Evolutionary conservation across 53 echinoderm and acorn worm genomes (phyloP), one percentile per base, ranked within the genome.

Genomic region (Paracentrotus lividus): DNA sequence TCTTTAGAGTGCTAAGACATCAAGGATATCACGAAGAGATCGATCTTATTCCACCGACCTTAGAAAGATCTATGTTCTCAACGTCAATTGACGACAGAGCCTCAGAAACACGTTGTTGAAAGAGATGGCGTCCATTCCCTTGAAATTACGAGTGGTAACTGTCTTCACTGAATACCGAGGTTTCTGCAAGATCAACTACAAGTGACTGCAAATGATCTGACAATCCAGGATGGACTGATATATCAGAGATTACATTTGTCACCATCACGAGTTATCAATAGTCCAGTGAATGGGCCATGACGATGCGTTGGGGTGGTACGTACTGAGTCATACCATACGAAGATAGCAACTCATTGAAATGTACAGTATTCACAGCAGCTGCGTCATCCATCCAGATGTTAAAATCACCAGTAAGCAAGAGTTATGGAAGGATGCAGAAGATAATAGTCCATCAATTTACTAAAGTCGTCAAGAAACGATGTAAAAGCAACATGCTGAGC

Each of bases 261-360:
- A 64, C 27, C 64, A 26, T 64, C 26, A 64, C 29, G 29, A 64
- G 5, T 27, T 6, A 64, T 64, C 2, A 64, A 15, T 8, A 64
- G 26, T 64, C 26, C 93, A 92, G 94, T 26, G 95, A 97, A 51
- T 51, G 51, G 51, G 7, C 51, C 13, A 51, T n/a, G n/a, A n/a
- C 58, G 21, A 21, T 58, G 58, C 21, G 21, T 58, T 3, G 51
- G 9, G 9, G 51, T 51, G 9, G 5, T 51, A 51, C 51, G 9
- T 51, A 10, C 51, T 51, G 9, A 51, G 51, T 5, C 51, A 51
- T 5, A 10, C 51, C 51, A 51, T 51, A 58, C 58, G 2, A 4
- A 58, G 58, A 58, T 21, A 58, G 1, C 64, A 64, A 64, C 27
- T 29, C 27, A 27, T 64, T 3, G 4, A 64, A 64, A 4, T 2